A percentile compares a stretch with the other conserved stretches of the same genome.
phyloP scores from a whole-genome alignment of 1,140 invertebrate species.

The Drosophila arizonae region DNA sequence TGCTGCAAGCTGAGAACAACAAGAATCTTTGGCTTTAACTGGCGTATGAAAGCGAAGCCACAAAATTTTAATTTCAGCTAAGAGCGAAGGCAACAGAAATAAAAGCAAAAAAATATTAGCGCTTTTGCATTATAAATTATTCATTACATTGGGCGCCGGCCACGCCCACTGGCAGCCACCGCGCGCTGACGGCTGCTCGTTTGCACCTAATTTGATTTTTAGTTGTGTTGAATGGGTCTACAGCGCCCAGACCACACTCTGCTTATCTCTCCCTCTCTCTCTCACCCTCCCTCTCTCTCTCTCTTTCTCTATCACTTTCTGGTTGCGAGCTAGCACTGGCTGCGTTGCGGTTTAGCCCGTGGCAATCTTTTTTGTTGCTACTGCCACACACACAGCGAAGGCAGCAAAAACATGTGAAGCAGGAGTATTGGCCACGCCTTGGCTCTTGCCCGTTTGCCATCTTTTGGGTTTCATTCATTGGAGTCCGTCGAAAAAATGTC shows the following conservation, averaged over 20 bases:
- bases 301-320: slow-evolving; percentile 14
- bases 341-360: slow-evolving; percentile 57
- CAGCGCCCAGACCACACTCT: background rate
- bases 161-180: slow-evolving; percentile 41
- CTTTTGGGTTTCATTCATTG: slow-evolving; percentile 68
- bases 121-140: slow-evolving; percentile 75
- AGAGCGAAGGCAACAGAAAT: slow-evolving; percentile 47
- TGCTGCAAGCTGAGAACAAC: slow-evolving; percentile 4
- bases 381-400: slow-evolving; percentile 21
- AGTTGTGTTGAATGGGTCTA: slow-evolving; percentile 65
- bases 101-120: slow-evolving; percentile 27
- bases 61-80: slow-evolving; percentile 78
- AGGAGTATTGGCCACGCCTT: slow-evolving; percentile 18
- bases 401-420: slow-evolving; percentile 21
- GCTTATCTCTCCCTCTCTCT: background rate
- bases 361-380: slow-evolving; percentile 48
- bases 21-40: slow-evolving; percentile 50
- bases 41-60: slow-evolving; percentile 44
- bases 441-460: slow-evolving; percentile 47
- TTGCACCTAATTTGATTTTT: slow-evolving; percentile 82
- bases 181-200: slow-evolving; percentile 67
- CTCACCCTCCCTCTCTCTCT: background rate
- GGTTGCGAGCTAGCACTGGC: slow-evolving; percentile 20
- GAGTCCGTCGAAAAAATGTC: slow-evolving; percentile 73
- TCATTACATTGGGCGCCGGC: slow-evolving; percentile 68